Base-by-base conservation (phyloP, 2,113 vertebrate species). In the Sitta europaea region DNA sequence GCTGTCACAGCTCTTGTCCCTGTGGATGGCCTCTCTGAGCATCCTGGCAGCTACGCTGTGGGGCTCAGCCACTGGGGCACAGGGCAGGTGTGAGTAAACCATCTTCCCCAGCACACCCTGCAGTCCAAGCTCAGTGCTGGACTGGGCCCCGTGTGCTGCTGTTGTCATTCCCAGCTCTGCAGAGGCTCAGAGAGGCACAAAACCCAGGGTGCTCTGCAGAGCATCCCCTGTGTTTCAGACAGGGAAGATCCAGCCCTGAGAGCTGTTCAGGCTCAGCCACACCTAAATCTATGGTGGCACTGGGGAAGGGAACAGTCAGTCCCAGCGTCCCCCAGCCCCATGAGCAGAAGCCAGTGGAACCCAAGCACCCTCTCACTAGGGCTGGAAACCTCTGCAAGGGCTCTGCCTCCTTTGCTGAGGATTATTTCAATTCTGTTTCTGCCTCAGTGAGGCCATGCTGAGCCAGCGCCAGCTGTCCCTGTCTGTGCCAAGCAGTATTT, bases 1-100 rank as follows among this genome's bases (percentile, higher is more conserved):
- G 27, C 10, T 51, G 48, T 73, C 55, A 12, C 0, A 0, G 47
- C 57, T 82, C 51, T 54, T 6, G 1, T 62, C 22, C n/a, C 0
- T 2, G 2, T 33, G 38, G 82, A 4, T 50, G 35, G 33, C 0
- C 0, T 50, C 51, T 50, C 15, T 1, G 14, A 57, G 59, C 28
- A 8, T 31, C 54, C 45, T 0, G 0, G 38, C 42, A 71, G 76
- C 58, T 0, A 0, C 3, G 2, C 58, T 68, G 62, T 18, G 55
- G 63, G 48, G 29, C 28, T 25, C 1, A 8, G 38, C 25, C 18
- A 53, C 24, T 59, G 78, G 58, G 13, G 22, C 45, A 18, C 33
- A 21, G 45, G 24, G 25, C 14, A 35, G 16, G 5, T 31, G 28
- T 22, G 50, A 29, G 22, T 55, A 24, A 88, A 68, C 4, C 27